phyloP scores from a whole-genome alignment of 53 echinoderm and acorn worm species.

The Paracentrotus lividus region DNA sequence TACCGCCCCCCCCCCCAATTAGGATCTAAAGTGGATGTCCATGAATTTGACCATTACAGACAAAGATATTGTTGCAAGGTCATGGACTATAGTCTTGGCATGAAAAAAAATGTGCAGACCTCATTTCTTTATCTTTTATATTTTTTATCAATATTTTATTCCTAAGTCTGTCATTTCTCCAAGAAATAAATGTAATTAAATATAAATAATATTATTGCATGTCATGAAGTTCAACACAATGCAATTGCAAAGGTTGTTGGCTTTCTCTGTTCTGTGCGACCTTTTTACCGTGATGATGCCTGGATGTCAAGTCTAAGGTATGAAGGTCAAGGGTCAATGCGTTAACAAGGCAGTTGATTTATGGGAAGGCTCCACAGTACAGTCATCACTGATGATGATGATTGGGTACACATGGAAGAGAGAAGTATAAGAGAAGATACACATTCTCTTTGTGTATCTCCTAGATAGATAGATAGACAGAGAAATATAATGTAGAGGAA shows the following conservation, averaged over 20 bases:
- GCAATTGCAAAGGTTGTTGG: too few species aligned
- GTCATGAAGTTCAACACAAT: neutral
- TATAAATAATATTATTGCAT: too few species aligned
- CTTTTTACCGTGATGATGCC: neutral
- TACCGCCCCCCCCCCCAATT: neutral
- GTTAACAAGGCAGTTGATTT: constrained; percentile 55
- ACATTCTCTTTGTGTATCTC: too few species aligned
- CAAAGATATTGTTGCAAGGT: neutral
- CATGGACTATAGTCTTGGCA: neutral
- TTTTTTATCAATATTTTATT: neutral
- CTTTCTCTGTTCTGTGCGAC: neutral
- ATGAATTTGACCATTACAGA: constrained; percentile 23
- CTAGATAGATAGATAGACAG: neutral
- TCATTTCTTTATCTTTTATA: neutral
- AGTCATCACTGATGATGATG: constrained; percentile 22
- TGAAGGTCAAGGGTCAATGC: constrained; percentile 16
- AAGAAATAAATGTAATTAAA: neutral
- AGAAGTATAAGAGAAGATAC: neutral
- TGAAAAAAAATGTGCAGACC: neutral
- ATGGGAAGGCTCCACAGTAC: constrained; percentile 1
- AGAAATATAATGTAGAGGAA: neutral
- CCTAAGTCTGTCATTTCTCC: neutral
- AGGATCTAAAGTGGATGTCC: neutral
- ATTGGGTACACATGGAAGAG: neutral
- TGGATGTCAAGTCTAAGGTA: constrained; percentile 8